Conservation (phyloP, 1,140 invertebrate genomes). For the Ectropis grisescens region DNA sequence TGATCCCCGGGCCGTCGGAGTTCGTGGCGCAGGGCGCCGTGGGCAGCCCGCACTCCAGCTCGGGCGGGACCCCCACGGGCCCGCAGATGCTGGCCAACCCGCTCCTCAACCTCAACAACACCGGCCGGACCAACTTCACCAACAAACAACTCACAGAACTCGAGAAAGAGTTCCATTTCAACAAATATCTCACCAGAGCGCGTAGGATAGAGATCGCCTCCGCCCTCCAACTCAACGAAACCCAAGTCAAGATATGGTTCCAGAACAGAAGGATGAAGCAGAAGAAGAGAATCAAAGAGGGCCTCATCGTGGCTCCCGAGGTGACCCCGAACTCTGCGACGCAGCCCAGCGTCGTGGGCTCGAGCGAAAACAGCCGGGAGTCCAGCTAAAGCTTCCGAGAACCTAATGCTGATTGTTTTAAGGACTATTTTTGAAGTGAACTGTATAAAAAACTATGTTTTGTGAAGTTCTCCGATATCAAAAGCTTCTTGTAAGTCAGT, state of each 20-base stretch:
- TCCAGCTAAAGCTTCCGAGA: slow-evolving; percentile 67
- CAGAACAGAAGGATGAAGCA: slow-evolving; percentile 95
- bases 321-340: slow-evolving; percentile 41
- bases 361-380: slow-evolving; percentile 74
- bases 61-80: slow-evolving; percentile 47
- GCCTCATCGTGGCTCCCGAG: slow-evolving; percentile 72
- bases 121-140: slow-evolving; percentile 97
- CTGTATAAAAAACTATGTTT: slow-evolving; percentile 3
- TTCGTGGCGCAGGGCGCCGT: slow-evolving; percentile 55
- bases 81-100: slow-evolving; percentile 60
- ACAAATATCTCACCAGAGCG: slow-evolving; percentile 97
- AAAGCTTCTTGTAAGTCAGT: too few species aligned
- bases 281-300: slow-evolving; percentile 94
- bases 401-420: slow-evolving; percentile 4
- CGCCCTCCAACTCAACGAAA: slow-evolving; percentile 96
- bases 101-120: slow-evolving; percentile 79
- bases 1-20: slow-evolving; percentile 64
- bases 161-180: slow-evolving; percentile 99
- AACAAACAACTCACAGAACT: slow-evolving; percentile 99
- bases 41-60: slow-evolving; percentile 49
- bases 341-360: slow-evolving; percentile 50
- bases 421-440: slow-evolving; percentile 8
- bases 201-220: slow-evolving; percentile 98
- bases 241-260: slow-evolving; percentile 94
- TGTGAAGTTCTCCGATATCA: too few species aligned